Percentiles rank a stretch among this genome's conserved stretches.
Conservation (phyloP, 2,113 vertebrate genomes). For the Campylomormyrus numenius region DNA sequence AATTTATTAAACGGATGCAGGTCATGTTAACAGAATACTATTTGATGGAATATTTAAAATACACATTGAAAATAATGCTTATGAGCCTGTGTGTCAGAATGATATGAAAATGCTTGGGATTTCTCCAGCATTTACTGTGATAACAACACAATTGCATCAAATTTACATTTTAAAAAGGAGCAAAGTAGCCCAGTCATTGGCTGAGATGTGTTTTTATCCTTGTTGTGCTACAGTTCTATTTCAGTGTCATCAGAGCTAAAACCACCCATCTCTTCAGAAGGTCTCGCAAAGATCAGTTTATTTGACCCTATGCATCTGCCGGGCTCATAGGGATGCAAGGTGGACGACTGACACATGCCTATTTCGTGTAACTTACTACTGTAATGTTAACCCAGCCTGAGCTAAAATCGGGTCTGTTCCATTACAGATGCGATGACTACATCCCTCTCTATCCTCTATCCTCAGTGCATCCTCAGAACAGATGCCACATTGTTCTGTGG, state of each 20-base stretch:
- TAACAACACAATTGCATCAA: neutral
- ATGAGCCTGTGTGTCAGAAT: neutral
- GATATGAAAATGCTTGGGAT: neutral
- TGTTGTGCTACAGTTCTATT: neutral
- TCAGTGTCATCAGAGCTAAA: neutral
- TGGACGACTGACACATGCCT: neutral
- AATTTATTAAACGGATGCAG: neutral
- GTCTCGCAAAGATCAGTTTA: neutral
- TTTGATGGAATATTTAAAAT: neutral
- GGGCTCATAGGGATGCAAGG: neutral
- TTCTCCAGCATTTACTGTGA: neutral
- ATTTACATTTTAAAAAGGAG: neutral
- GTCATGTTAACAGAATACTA: neutral
- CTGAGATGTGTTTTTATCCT: too few species aligned
- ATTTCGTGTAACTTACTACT: neutral
- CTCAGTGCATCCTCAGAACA: neutral
- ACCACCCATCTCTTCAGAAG: neutral
- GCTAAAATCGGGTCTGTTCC: neutral
- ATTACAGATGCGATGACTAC: neutral
- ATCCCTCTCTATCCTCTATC: neutral
- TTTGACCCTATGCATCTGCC: neutral
- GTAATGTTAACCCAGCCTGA: neutral
- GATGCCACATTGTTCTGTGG: neutral
- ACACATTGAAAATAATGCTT: neutral
- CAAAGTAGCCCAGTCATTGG: neutral